phyloP scores from a whole-genome alignment of 2,888 invertebrate species.

The Rhabditophanes sp. region DNA sequence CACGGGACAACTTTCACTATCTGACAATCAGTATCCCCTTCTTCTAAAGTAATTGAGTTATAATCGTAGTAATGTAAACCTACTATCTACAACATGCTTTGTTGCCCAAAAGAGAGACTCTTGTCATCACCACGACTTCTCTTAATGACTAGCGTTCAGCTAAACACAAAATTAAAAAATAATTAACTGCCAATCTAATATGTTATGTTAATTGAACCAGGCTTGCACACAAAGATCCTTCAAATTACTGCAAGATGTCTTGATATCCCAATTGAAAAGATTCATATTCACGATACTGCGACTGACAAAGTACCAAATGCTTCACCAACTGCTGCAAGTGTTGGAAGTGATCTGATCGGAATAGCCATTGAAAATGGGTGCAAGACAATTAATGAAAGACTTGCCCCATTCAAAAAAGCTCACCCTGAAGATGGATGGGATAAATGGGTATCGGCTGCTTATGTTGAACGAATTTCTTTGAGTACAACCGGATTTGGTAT shows the following conservation, averaged over 20 bases:
- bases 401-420: conserved; percentile 59
- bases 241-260: conserved; percentile 34
- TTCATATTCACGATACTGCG: conserved; percentile 57
- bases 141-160: too few species aligned
- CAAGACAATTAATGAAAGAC: conserved; percentile 56
- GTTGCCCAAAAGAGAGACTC: neutral
- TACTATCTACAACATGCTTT: too few species aligned
- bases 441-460: conserved; percentile 64
- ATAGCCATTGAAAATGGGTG: conserved; percentile 72
- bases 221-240: conserved; percentile 1
- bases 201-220: too few species aligned
- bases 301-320: conserved; percentile 83
- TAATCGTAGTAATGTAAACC: too few species aligned
- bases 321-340: conserved; percentile 72
- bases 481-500: conserved; percentile 66
- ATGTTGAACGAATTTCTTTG: conserved; percentile 60
- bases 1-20: too few species aligned
- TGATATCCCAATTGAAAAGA: conserved; percentile 22
- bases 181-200: too few species aligned
- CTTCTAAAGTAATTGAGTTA: too few species aligned
- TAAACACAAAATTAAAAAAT: too few species aligned
- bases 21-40: too few species aligned
- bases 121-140: too few species aligned
- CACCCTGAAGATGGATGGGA: conserved; percentile 68
- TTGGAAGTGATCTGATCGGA: conserved; percentile 73